A percentile compares a stretch with the other conserved stretches of the same genome.
These are phyloP conservation scores for Himantopus leucocephalus DNA, from an alignment of 2,113 vertebrate genomes.

Conservation along the genomic window DNA sequence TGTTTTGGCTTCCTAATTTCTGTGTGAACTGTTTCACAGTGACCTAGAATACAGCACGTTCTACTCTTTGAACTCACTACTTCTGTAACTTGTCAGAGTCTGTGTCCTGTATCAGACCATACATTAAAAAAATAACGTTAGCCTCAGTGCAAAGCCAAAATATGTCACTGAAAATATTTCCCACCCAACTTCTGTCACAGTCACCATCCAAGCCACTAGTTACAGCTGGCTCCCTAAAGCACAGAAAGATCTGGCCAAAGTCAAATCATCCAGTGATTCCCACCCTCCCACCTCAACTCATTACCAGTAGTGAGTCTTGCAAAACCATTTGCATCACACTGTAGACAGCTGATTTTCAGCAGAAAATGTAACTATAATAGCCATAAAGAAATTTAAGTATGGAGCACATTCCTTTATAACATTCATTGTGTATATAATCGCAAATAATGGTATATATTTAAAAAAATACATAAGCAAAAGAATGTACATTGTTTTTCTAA, in stretches of 20 bases:
- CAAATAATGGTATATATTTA: neutral
- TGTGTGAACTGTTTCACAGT: neutral
- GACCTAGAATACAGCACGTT: neutral
- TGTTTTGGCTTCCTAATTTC: neutral
- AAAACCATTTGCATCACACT: neutral
- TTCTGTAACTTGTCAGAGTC: neutral
- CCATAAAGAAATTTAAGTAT: too few relatives aligned
- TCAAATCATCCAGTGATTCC: neutral
- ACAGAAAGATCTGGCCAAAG: neutral
- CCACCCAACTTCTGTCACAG: neutral
- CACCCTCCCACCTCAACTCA: neutral
- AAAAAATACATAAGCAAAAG: neutral
- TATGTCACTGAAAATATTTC: neutral
- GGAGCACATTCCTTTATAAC: neutral
- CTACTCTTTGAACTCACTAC: neutral
- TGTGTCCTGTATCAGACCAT: neutral
- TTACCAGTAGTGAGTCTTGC: neutral
- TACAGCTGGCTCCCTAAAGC: neutral
- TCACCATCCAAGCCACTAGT: neutral
- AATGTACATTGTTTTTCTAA: neutral
- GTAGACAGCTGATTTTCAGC: neutral
- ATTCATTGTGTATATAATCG: neutral
- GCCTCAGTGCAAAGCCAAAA: neutral
- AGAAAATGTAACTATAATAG: neutral
- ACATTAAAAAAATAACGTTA: neutral